Base-by-base conservation (phyloP, 2,888 invertebrate genomes). In the Sesia bembeciformis region DNA sequence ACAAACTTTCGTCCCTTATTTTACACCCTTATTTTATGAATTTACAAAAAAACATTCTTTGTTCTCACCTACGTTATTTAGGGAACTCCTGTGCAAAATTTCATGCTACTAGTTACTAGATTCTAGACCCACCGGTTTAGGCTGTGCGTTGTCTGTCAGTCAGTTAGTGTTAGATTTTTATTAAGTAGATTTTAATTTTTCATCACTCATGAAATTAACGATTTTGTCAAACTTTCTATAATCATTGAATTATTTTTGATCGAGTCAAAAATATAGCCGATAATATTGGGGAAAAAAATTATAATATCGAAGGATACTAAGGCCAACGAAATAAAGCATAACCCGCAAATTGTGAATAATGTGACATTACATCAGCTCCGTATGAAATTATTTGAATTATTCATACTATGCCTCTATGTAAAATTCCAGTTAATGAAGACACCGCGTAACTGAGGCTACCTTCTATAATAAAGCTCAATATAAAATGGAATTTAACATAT, bases 271-370 rank as follows among this genome's bases (percentile, higher is more conserved):
- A 8, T 46, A 7, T 8, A 46, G n/a, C 46, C 8, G 23, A 46
- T 46, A 46, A 6, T 46, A 46, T 3, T 46, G 46, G 23, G 23
- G 2, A 23, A 23, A 23, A 23, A 23, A 23, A 23, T n/a, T n/a
- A n/a, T n/a, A 23, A 23, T 23, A 23, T 23, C 23, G 1, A 1
- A 23, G 23, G 23, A 23, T 23, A 23, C 23, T 23, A 23, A 23
- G 23, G 23, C 46, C 60, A 58, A 53, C 59, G 67, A 67, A 78
- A 76, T 74, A 78, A 72, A 70, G 71, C 77, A 75, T 78, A 69
- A 71, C 62, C 64, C 62, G 68, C 68, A 82, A 82, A 82, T 82
- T 81, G 76, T 74, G 76, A 82, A 81, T 82, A 79, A 82, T 82
- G 79, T 73, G 78, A 76, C 76, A 74, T 59, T 60, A 71, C 72